These are phyloP conservation scores for Holothuria leucospilota DNA, from an alignment of 53 echinoderm and acorn worm genomes.

Conservation along the genomic window DNA sequence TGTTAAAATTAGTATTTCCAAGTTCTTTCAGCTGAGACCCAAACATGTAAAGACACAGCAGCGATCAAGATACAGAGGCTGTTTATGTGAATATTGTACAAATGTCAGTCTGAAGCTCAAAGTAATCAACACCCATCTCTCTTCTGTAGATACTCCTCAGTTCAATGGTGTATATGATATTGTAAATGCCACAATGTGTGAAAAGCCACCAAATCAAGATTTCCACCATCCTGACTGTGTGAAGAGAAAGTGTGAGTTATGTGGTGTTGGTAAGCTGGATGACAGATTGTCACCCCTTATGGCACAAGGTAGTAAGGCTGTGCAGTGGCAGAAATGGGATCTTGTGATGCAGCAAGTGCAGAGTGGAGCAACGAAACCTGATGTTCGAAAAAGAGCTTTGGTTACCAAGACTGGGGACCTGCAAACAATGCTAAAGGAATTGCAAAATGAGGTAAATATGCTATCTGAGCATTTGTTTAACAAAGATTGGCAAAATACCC, in stretches of 20 bases:
- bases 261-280: constrained; percentile 38
- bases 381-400: constrained; percentile 15
- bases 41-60: constrained; percentile 36
- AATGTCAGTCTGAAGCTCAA: constrained; percentile 27
- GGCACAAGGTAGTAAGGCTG: constrained; percentile 1
- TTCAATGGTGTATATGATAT: constrained; percentile 14
- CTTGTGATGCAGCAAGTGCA: constrained; percentile 34
- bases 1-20: constrained; percentile 4
- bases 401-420: too few species aligned
- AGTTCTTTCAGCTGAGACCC: constrained; percentile 43
- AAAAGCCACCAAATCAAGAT: not conserved
- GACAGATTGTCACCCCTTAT: constrained; percentile 13
- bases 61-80: constrained; percentile 42
- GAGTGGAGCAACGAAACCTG: not conserved
- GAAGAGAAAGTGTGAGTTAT: constrained; percentile 15
- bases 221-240: constrained; percentile 52
- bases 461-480: constrained; percentile 46
- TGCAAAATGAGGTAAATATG: too few species aligned
- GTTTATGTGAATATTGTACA: constrained; percentile 40
- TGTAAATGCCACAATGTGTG: constrained; percentile 34
- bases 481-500: constrained; percentile 61
- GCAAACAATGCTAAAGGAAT: too few species aligned
- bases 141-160: not conserved
- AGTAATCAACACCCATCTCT: constrained; percentile 15
- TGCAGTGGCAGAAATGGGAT: constrained; percentile 44